Evolutionary conservation across 2,888 invertebrate genomes (phyloP).

Genomic region (Parelbella ahira): DNA sequence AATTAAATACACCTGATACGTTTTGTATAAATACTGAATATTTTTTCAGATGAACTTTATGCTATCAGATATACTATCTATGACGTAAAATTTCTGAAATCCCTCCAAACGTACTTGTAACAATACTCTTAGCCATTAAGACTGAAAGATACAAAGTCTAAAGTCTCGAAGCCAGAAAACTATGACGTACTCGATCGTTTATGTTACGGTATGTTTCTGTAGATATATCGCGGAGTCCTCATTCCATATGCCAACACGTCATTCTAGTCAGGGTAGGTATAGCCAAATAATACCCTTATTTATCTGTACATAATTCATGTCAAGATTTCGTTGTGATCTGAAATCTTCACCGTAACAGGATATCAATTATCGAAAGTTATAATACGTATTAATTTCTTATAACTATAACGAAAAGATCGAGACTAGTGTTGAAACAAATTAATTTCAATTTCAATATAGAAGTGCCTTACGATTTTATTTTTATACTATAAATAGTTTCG

Average conservation of each 20-base stretch:
- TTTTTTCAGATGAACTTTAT: slow-evolving; percentile 57
- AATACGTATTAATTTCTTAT: slow-evolving; percentile 27
- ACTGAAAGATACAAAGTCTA: slow-evolving; percentile 60
- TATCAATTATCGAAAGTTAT: slow-evolving; percentile 1
- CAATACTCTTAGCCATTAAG: slow-evolving; percentile 73
- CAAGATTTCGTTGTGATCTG: neutral
- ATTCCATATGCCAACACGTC: slow-evolving; percentile 66
- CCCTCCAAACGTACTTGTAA: slow-evolving; percentile 72
- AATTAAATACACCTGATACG: slow-evolving; percentile 43
- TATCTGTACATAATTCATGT: slow-evolving; percentile 4
- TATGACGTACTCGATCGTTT: neutral
- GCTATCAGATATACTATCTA: slow-evolving; percentile 56
- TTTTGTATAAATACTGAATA: slow-evolving; percentile 58
- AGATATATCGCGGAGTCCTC: slow-evolving; percentile 41
- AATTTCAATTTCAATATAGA: slow-evolving; percentile 71
- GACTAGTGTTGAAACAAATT: slow-evolving; percentile 43
- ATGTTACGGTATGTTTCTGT: neutral
- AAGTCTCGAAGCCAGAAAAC: slow-evolving; percentile 36
- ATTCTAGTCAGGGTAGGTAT: slow-evolving; percentile 73
- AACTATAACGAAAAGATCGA: slow-evolving; percentile 51
- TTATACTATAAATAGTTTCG: slow-evolving; percentile 56
- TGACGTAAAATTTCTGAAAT: slow-evolving; percentile 59
- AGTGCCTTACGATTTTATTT: slow-evolving; percentile 79
- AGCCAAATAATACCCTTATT: slow-evolving; percentile 39
- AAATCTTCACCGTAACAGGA: neutral